These are phyloP conservation scores for Falco biarmicus DNA, from an alignment of 2,797 vertebrate genomes.

Conservation along the genomic window DNA sequence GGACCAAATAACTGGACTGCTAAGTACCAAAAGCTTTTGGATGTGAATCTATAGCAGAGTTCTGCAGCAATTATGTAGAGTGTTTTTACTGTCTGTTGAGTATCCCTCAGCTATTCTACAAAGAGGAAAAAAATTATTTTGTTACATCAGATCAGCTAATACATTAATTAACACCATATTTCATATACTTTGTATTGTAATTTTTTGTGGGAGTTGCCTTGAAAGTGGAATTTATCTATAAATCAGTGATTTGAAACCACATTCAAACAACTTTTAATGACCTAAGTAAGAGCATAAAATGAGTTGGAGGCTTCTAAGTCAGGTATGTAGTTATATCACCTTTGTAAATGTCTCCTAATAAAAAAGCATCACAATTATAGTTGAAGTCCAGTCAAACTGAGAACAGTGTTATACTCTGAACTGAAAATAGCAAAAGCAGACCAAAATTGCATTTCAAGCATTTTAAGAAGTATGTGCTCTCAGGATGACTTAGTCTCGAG, in stretches of 20 bases:
- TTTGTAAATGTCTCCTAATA: not conserved
- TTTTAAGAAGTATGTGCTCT: not conserved
- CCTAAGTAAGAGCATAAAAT: not conserved
- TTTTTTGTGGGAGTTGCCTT: not conserved
- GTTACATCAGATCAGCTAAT: not conserved
- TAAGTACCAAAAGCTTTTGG: not conserved
- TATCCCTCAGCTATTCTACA: not conserved
- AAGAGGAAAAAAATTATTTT: not conserved
- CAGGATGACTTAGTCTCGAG: not conserved
- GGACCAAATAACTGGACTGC: not conserved
- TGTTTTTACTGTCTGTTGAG: not conserved
- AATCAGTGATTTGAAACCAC: not conserved
- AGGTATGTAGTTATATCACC: not conserved
- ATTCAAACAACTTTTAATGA: not conserved
- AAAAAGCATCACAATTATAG: not conserved
- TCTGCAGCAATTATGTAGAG: not conserved
- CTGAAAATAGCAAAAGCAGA: not conserved
- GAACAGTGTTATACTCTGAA: not conserved
- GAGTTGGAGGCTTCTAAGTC: not conserved
- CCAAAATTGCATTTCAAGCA: not conserved
- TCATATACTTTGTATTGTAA: not conserved
- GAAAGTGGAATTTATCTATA: not conserved
- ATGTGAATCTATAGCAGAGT: not conserved
- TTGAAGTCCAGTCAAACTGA: not conserved
- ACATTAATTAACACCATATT: not conserved